phyloP scores from a whole-genome alignment of 2,888 invertebrate species.

The Cantharis rufa region DNA sequence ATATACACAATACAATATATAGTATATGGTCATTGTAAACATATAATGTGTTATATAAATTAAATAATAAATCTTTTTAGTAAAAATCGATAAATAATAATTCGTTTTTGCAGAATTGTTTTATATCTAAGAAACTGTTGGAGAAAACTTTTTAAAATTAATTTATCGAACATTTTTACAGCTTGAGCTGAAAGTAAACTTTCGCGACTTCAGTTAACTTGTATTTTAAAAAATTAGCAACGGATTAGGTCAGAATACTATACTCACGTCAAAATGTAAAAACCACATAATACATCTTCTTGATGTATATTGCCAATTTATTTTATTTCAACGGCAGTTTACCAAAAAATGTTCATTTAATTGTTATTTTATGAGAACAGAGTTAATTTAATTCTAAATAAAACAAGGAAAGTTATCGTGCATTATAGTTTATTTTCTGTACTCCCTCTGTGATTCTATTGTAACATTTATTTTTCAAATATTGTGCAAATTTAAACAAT shows the following conservation, averaged over 20 bases:
- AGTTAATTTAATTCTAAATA: background rate
- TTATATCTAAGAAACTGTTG: background rate
- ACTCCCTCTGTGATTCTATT: background rate
- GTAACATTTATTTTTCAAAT: background rate
- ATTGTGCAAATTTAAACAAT: background rate
- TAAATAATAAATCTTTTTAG: background rate
- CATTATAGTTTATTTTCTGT: background rate
- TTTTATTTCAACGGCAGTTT: background rate
- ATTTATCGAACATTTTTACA: background rate
- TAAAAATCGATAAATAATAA: background rate
- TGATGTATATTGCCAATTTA: background rate
- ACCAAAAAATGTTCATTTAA: background rate
- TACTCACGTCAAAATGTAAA: background rate
- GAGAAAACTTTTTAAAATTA: background rate
- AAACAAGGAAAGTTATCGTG: background rate
- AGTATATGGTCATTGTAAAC: background rate
- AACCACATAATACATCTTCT: background rate
- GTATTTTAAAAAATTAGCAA: background rate
- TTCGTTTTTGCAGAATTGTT: background rate
- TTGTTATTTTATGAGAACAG: background rate
- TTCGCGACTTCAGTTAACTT: background rate
- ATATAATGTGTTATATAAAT: background rate
- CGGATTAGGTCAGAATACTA: background rate
- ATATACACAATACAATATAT: background rate
- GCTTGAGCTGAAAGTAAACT: background rate